Evolutionary conservation across 2,113 vertebrate genomes (phyloP).

Genomic region (Terrapene triunguis): DNA sequence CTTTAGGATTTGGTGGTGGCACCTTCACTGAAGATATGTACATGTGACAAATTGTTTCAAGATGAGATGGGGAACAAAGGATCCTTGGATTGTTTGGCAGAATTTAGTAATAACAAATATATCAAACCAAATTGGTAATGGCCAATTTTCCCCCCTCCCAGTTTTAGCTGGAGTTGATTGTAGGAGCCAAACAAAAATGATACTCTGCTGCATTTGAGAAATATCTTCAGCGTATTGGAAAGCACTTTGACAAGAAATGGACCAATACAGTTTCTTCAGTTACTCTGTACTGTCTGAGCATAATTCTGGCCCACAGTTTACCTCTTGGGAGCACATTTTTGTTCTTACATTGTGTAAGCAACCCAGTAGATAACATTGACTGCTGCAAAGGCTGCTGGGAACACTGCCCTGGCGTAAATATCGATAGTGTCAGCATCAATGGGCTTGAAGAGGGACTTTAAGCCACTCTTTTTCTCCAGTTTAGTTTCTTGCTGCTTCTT

Average conservation of each 20-base stretch:
- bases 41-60: conserved; percentile 25
- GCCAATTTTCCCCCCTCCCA: not conserved
- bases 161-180: not conserved
- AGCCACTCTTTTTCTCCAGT: conserved; percentile 83
- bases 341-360: conserved; percentile 90
- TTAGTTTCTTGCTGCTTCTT: conserved; percentile 66
- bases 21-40: conserved; percentile 57
- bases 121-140: not conserved
- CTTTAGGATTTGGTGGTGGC: not conserved
- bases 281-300: not conserved
- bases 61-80: conserved; percentile 22
- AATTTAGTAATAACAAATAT: not conserved
- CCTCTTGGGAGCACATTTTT: not conserved
- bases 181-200: not conserved
- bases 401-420: conserved; percentile 94
- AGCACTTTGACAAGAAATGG: conserved; percentile 9
- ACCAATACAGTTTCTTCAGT: not conserved
- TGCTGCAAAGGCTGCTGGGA: conserved; percentile 95
- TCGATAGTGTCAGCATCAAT: conserved; percentile 97
- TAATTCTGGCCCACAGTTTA: not conserved
- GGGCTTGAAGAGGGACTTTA: conserved; percentile 92
- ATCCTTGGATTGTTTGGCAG: conserved; percentile 30
- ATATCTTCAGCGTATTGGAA: not conserved
- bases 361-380: conserved; percentile 99
- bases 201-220: conserved; percentile 15